Evolutionary conservation across 2,113 vertebrate genomes (phyloP).

Genomic region (Melanotaenia duboulayi): DNA sequence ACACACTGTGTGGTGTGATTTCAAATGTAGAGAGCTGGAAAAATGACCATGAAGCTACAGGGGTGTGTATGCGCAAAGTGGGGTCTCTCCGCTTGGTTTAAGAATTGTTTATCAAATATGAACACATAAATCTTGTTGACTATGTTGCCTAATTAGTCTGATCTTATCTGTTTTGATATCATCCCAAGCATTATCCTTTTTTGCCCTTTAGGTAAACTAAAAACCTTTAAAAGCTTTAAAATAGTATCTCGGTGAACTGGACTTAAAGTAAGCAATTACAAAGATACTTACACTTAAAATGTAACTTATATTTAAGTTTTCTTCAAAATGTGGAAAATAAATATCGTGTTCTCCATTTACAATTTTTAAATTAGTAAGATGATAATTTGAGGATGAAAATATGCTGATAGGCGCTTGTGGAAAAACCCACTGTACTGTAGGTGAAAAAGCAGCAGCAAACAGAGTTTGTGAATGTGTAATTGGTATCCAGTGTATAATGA

Average conservation of each 20-base stretch:
- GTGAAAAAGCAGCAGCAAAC: constrained; percentile 37
- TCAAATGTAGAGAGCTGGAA: constrained; percentile 26
- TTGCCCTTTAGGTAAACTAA: constrained; percentile 23
- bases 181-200: constrained; percentile 23
- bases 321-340: no score
- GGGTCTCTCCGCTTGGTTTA: not conserved
- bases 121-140: constrained; percentile 14
- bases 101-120: constrained; percentile 4
- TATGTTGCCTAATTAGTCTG: constrained; percentile 12
- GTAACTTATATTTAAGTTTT: no score
- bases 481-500: constrained; percentile 53
- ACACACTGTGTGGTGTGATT: constrained; percentile 45
- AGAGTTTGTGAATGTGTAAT: constrained; percentile 37
- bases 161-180: constrained; percentile 9
- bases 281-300: not conserved
- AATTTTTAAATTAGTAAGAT: constrained; percentile 26
- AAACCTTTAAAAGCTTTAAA: constrained; percentile 37
- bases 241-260: constrained; percentile 12
- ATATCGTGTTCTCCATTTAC: not conserved
- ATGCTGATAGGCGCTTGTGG: constrained; percentile 25
- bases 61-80: not conserved
- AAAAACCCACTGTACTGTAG: constrained; percentile 9
- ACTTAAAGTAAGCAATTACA: not conserved
- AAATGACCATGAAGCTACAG: constrained; percentile 38
- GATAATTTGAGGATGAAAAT: constrained; percentile 34